Conservation (phyloP, 2,797 vertebrate species). For the Microcaecilia unicolor region DNA sequence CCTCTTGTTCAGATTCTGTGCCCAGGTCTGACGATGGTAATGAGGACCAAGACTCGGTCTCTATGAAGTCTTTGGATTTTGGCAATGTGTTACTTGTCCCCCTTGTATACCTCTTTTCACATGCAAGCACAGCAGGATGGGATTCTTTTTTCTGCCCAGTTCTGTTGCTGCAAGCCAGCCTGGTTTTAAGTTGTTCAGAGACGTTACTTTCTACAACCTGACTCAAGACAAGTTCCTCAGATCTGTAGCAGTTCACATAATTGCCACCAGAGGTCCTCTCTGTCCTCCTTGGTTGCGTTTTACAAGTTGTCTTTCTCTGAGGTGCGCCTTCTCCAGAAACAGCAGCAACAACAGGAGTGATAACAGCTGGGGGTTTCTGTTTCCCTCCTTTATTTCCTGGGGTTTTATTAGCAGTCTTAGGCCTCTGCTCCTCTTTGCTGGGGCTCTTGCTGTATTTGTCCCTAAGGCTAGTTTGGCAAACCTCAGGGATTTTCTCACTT, state of each 20-base stretch:
- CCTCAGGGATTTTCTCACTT: conserved; percentile 13
- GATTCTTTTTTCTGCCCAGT: conserved; percentile 43
- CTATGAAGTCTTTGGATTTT: conserved; percentile 58
- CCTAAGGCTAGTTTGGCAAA: conserved; percentile 19
- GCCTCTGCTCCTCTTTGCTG: conserved; percentile 45
- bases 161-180: conserved; percentile 27
- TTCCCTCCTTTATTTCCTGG: conserved; percentile 38
- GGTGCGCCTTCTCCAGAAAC: conserved; percentile 16
- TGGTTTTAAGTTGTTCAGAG: conserved; percentile 47
- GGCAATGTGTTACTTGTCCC: conserved; percentile 43
- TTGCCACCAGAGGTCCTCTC: conserved; percentile 40
- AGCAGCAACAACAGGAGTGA: conserved; percentile 2
- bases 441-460: conserved; percentile 58
- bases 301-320: conserved; percentile 43
- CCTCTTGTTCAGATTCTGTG: conserved; percentile 41
- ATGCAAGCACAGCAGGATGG: background rate
- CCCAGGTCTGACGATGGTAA: conserved; percentile 52
- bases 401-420: conserved; percentile 45
- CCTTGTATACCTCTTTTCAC: conserved; percentile 48
- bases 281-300: conserved; percentile 48
- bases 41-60: conserved; percentile 50
- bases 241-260: conserved; percentile 18
- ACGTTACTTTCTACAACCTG: conserved; percentile 33
- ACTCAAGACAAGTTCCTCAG: conserved; percentile 33
- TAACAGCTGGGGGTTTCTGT: conserved; percentile 36